Conservation (phyloP, 1,140 invertebrate genomes). For the Cecropterus lyciades region DNA sequence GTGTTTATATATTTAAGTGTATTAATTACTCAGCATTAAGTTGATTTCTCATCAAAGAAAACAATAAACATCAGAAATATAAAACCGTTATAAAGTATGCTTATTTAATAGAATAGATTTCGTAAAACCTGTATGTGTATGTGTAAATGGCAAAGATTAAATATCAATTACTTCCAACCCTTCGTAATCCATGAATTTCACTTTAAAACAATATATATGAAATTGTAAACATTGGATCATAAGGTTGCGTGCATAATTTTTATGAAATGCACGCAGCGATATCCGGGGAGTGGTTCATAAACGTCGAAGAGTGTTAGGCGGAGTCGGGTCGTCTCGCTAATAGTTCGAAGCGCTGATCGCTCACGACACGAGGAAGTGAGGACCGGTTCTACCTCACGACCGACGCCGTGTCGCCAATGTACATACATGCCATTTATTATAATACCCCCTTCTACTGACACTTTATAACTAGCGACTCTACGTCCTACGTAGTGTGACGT, state of each 20-base stretch:
- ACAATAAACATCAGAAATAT: too few species aligned
- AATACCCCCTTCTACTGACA: constrained; percentile 56
- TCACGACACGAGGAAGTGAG: constrained; percentile 64
- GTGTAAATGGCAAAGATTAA: too few species aligned
- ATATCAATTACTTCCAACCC: too few species aligned
- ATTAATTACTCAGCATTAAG: too few species aligned
- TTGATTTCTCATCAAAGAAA: too few species aligned
- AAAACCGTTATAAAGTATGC: too few species aligned
- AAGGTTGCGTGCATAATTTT: not conserved
- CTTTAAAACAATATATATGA: too few species aligned
- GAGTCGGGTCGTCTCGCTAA: constrained; percentile 46
- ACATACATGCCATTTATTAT: constrained; percentile 68
- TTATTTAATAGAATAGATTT: too few species aligned
- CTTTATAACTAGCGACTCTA: constrained; percentile 55
- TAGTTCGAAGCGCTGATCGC: constrained; percentile 58
- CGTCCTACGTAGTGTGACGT: constrained; percentile 51
- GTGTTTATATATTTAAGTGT: too few species aligned
- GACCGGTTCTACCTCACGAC: constrained; percentile 58
- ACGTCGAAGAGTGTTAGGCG: constrained; percentile 27
- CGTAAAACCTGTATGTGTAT: too few species aligned
- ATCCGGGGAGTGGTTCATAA: constrained; percentile 9
- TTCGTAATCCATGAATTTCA: too few species aligned
- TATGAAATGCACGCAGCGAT: constrained; percentile 1
- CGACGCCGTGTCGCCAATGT: constrained; percentile 59
- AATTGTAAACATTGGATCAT: not conserved